phyloP scores from a whole-genome alignment of 2,888 invertebrate genomes.

The Tholera decimalis region DNA sequence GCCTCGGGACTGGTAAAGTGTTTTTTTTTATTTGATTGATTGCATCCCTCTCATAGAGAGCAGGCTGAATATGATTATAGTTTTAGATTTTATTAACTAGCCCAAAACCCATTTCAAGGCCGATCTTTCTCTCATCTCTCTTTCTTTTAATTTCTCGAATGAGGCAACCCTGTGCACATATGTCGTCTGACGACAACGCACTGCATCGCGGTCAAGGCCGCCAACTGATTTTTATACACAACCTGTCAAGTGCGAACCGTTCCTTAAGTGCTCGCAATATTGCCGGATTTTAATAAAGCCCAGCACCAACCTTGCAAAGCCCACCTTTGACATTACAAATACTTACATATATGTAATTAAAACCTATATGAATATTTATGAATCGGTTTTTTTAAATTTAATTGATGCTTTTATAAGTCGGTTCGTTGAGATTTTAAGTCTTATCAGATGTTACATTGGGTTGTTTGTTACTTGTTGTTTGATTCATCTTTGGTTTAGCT shows the following conservation, averaged over 20 bases:
- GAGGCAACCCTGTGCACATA: constrained; percentile 61
- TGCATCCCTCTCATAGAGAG: too few relatives aligned
- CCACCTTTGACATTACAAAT: constrained; percentile 43
- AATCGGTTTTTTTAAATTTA: constrained; percentile 13
- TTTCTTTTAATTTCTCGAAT: neutral
- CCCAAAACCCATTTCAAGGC: too few relatives aligned
- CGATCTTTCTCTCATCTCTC: neutral
- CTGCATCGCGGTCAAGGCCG: constrained; percentile 85
- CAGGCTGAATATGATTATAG: too few relatives aligned
- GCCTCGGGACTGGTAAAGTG: too few relatives aligned
- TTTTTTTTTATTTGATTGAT: too few relatives aligned
- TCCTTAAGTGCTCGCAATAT: constrained; percentile 56
- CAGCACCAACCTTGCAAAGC: constrained; percentile 25
- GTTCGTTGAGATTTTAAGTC: neutral
- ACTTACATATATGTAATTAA: constrained; percentile 10
- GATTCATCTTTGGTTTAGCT: neutral
- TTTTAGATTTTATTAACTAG: too few relatives aligned
- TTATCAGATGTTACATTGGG: neutral
- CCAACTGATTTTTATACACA: constrained; percentile 84
- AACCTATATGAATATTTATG: constrained; percentile 31
- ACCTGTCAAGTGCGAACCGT: constrained; percentile 56
- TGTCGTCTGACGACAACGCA: constrained; percentile 76
- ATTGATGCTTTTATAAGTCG: constrained; percentile 14
- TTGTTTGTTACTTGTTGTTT: neutral
- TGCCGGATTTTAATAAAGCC: constrained; percentile 28